Percentiles rank a stretch among this genome's conserved stretches.
These are phyloP conservation scores for Proteles cristata DNA, from an alignment of 2,113 vertebrate species.

Conservation along the genomic window DNA sequence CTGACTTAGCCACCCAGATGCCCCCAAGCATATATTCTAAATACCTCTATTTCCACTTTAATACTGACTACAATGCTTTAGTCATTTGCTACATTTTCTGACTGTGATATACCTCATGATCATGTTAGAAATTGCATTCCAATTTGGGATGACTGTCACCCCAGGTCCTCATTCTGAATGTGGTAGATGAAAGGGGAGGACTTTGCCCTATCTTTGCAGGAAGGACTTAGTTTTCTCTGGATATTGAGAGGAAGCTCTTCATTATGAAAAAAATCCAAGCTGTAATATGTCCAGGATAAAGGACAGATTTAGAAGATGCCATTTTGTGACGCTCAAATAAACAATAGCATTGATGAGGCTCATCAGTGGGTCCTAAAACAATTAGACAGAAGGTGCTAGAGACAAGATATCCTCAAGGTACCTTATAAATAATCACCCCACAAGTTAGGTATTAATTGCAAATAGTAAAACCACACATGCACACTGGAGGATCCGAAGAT, in stretches of 20 bases:
- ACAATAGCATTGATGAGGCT: background rate
- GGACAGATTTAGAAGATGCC: background rate
- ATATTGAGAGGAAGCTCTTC: background rate
- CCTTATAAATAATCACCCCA: background rate
- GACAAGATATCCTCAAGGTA: background rate
- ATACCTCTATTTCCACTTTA: background rate
- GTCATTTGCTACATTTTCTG: background rate
- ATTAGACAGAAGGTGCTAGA: background rate
- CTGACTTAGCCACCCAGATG: no score
- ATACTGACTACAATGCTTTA: background rate
- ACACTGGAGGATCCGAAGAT: fast-evolving
- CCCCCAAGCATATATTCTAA: background rate
- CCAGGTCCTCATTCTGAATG: background rate
- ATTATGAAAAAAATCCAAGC: background rate
- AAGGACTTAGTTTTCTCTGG: background rate
- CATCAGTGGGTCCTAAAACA: background rate
- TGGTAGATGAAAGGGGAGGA: background rate
- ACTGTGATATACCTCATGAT: background rate
- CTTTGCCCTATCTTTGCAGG: background rate
- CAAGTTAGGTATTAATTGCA: background rate
- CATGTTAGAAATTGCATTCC: background rate
- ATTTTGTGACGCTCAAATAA: background rate
- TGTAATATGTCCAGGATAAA: background rate
- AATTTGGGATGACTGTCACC: background rate
- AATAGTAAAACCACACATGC: background rate